These are phyloP conservation scores for Andrena dorsata DNA, from an alignment of 2,888 invertebrate genomes.

Conservation along the genomic window DNA sequence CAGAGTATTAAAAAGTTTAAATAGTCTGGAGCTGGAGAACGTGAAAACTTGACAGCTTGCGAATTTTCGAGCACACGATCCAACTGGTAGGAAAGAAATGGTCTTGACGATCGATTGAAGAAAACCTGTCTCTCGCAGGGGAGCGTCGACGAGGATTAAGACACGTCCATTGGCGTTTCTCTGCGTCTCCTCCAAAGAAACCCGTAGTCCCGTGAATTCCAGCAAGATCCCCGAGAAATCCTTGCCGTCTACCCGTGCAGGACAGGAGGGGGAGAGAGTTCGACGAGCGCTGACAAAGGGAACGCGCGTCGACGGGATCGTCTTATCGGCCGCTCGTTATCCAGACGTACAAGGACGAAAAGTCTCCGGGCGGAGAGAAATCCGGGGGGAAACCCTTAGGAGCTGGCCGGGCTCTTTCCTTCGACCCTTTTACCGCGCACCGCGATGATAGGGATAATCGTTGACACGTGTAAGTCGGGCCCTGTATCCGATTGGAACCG, in stretches of 20 bases:
- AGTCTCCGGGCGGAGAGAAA: slow-evolving; percentile 45
- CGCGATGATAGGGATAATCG: slow-evolving; percentile 43
- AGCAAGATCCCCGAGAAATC: slow-evolving; percentile 59
- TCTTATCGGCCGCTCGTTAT: slow-evolving; percentile 65
- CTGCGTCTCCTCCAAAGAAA: slow-evolving; percentile 43
- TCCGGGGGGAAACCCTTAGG: slow-evolving; percentile 37
- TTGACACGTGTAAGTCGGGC: slow-evolving; percentile 43
- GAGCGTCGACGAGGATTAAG: slow-evolving; percentile 59
- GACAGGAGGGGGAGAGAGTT: slow-evolving; percentile 25
- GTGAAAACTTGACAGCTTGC: too few relatives aligned
- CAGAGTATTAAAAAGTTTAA: too few relatives aligned
- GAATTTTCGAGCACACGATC: slow-evolving; percentile 5
- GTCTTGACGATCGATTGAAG: slow-evolving; percentile 48
- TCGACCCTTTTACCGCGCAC: slow-evolving; percentile 17
- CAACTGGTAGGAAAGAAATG: slow-evolving; percentile 23
- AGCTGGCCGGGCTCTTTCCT: slow-evolving; percentile 27
- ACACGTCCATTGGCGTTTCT: slow-evolving; percentile 46
- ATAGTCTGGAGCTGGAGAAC: too few relatives aligned
- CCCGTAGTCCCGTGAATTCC: slow-evolving; percentile 60
- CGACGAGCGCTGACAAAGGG: slow-evolving; percentile 56
- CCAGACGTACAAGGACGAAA: slow-evolving; percentile 39
- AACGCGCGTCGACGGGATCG: slow-evolving; percentile 39
- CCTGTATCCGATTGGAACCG: neutral
- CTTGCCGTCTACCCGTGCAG: slow-evolving; percentile 28
- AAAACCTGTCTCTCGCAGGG: slow-evolving; percentile 41